Conservation (phyloP, 2,888 invertebrate genomes). For the Cylindroiulus punctatus region DNA sequence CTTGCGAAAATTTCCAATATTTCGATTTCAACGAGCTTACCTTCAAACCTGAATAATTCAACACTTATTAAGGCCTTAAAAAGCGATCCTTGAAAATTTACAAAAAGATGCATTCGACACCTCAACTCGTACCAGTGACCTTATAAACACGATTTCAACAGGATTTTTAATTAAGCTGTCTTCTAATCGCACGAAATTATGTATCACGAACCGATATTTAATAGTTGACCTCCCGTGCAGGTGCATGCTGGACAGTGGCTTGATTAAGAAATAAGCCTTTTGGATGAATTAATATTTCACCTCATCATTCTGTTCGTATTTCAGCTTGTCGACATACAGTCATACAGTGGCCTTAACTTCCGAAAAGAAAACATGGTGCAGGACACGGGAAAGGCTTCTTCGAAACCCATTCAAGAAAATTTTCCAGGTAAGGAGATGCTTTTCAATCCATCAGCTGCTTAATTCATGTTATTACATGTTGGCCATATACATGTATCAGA, state of each 20-base stretch:
- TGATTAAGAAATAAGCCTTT: not conserved
- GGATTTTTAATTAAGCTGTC: not conserved
- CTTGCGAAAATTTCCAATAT: too few species aligned
- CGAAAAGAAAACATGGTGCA: constrained; percentile 49
- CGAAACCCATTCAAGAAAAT: constrained; percentile 53
- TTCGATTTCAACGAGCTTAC: not conserved
- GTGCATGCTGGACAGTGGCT: not conserved
- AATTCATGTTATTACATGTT: too few species aligned
- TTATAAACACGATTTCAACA: not conserved
- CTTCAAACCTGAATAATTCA: not conserved
- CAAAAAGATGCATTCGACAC: not conserved
- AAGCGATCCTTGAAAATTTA: not conserved
- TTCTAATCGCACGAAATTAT: not conserved
- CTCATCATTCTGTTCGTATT: not conserved
- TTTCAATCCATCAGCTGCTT: too few species aligned
- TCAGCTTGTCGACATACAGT: not conserved
- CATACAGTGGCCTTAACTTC: constrained; percentile 28
- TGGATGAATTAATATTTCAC: not conserved
- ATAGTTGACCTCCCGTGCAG: not conserved
- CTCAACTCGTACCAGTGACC: not conserved
- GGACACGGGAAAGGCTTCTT: constrained; percentile 51
- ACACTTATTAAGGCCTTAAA: too few species aligned
- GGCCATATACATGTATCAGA: too few species aligned
- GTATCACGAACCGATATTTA: not conserved
- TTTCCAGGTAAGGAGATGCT: constrained; percentile 50